Evolutionary conservation across 1,140 invertebrate species (phyloP), one percentile per base, ranked within the genome.

Genomic region (Zeugodacus cucurbitae): DNA sequence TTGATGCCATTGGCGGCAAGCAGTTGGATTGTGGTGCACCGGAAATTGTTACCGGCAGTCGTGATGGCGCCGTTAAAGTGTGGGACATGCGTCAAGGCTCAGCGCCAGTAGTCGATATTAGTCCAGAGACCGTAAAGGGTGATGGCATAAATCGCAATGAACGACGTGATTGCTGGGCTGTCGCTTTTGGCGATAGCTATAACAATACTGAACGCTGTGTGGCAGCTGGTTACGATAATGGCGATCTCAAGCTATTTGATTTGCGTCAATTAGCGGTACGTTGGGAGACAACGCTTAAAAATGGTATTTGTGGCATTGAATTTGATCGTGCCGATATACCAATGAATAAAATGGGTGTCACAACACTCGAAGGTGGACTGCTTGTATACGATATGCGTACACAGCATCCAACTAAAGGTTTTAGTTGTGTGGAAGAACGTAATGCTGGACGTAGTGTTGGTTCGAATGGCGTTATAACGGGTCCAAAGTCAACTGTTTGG

Each of bases 221-320:
- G 1, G 96, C 96, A 88, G 97, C 98, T 59, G 98, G 98, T 5
- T 99, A 99, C 93, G 98, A 99, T 91, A 99, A 99, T 94, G 98
- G 98, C 0, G 98, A 99, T 93, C 93, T 99, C 0, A 99, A 99
- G 94, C 95, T 99, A 93, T 99, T 98, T 93, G 98, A 99, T 94
- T 94, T 99, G n/a, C 95, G 96, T 90, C 95, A 95, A 20, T 98
- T 99, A 96, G 94, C 95, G 7, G 91, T 99, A 0, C 94, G 96
- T 90, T 99, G 98, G 98, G 98, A 99, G 93, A 96, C 96, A 48
- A 98, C 98, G 94, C 92, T 99, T 3, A 98, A 97, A 92, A 99
- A 99, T 95, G 98, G 98, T 88, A 97, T 99, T 10, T 99, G 98
- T 91, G 95, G 95, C 87, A 74, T 98, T 20, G 97, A 99, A 93